Evolutionary conservation across 2,888 invertebrate genomes (phyloP).

Genomic region (Andrena bicolor): DNA sequence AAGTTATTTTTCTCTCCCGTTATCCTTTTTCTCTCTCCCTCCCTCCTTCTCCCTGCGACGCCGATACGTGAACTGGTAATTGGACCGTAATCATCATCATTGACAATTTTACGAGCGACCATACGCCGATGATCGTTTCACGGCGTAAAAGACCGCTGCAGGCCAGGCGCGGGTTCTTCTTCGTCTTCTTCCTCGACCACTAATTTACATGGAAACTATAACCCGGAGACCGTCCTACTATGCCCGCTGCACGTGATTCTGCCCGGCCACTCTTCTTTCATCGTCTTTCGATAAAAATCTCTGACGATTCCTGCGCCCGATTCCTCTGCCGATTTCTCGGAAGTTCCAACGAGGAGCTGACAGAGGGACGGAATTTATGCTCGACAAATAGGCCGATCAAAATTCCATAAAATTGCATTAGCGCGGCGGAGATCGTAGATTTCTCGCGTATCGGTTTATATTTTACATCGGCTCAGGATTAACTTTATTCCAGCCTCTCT

Average conservation of each 20-base stretch:
- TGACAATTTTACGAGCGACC: slow-evolving; percentile 71
- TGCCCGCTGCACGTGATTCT: slow-evolving; percentile 5
- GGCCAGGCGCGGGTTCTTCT: slow-evolving; percentile 49
- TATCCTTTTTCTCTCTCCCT: slow-evolving; percentile 9
- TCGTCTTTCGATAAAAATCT: slow-evolving; percentile 30
- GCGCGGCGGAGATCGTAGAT: neutral
- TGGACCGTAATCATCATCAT: slow-evolving; percentile 71
- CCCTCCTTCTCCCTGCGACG: slow-evolving; percentile 1
- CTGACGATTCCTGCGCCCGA: slow-evolving; percentile 22
- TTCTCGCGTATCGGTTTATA: neutral
- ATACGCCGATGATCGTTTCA: slow-evolving; percentile 62
- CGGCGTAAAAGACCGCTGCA: slow-evolving; percentile 66
- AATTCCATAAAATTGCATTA: slow-evolving; percentile 17
- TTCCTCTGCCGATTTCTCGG: slow-evolving; percentile 22
- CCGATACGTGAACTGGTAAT: slow-evolving; percentile 67
- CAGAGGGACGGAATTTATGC: neutral
- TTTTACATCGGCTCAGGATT: too few relatives aligned
- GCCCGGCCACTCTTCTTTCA: slow-evolving; percentile 1
- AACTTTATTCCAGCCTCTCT: neutral
- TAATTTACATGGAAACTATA: slow-evolving; percentile 71
- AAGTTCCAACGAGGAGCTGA: neutral
- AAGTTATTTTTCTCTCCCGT: slow-evolving; percentile 56
- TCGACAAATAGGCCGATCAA: slow-evolving; percentile 4
- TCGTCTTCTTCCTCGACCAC: slow-evolving; percentile 30
- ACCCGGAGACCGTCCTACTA: slow-evolving; percentile 50